A percentile compares a stretch with the other conserved stretches of the same genome.
These are phyloP conservation scores for Lordiphosa clarofinis DNA, from an alignment of 1,140 invertebrate genomes.

Conservation along the genomic window DNA sequence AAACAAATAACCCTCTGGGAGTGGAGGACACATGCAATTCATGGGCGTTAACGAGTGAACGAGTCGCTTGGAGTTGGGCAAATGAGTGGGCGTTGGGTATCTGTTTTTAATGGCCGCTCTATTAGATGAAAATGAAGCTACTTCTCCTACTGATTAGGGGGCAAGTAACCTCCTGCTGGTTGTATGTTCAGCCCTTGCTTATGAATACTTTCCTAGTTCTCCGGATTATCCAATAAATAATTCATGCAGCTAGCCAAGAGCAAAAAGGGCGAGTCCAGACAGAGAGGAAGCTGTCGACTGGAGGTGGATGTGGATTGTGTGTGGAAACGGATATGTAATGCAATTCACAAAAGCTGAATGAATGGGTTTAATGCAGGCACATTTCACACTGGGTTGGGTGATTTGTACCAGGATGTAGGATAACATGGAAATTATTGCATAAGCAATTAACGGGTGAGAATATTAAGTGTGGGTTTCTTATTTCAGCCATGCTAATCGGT, in stretches of 20 bases:
- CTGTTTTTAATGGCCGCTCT: constrained; percentile 65
- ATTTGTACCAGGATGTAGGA: constrained; percentile 20
- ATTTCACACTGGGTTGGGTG: constrained; percentile 4
- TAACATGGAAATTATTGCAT: constrained; percentile 39
- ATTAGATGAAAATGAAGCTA: constrained; percentile 39
- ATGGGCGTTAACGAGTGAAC: constrained; percentile 7
- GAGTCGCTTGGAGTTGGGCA: constrained; percentile 15
- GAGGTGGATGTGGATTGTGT: constrained; percentile 4
- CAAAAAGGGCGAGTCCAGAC: constrained; percentile 34
- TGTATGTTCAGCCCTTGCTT: constrained; percentile 22
- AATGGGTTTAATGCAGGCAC: constrained; percentile 51
- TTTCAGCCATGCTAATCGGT: background rate
- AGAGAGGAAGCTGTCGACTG: constrained; percentile 16
- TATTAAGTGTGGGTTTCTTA: constrained; percentile 1
- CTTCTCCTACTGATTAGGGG: constrained; percentile 3
- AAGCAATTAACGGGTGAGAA: constrained; percentile 22
- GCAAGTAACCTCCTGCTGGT: background rate
- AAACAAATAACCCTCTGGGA: constrained; percentile 45
- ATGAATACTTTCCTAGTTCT: constrained; percentile 54
- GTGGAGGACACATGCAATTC: constrained; percentile 16
- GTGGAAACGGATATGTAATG: constrained; percentile 52
- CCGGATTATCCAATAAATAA: constrained; percentile 65
- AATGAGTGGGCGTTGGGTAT: constrained; percentile 57
- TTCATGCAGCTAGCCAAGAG: constrained; percentile 44
- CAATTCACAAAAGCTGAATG: constrained; percentile 59